Evolutionary conservation across 2,888 invertebrate species (phyloP), one percentile per base, ranked within the genome.

Genomic region (Tachystola acroxantha): DNA sequence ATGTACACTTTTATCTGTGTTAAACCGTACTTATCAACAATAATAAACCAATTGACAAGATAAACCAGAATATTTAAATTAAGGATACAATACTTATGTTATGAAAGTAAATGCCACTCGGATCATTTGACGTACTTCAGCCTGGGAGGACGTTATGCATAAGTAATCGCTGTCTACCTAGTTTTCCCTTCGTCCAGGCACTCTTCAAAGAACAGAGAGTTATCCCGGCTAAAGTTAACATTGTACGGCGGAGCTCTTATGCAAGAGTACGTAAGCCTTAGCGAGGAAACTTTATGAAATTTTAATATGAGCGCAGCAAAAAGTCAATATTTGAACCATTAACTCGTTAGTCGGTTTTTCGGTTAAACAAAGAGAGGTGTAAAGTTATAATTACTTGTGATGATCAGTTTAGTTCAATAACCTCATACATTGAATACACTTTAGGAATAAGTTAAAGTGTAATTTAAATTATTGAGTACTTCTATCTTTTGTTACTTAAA

Each of bases 211-310:
- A 66, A 68, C 55, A 62, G 59, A 68, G 66, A 69, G 72, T 75
- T 72, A 65, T 66, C 50, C 59, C 53, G 41, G 51, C 51, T 47
- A 49, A 67, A 72, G 68, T 74, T 74, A 73, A 74, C 72, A 74
- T 64, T 63, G 66, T 60, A 60, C 66, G 59, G 56, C 53, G 55
- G 48, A 61, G 66, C 62, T 68, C 53, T 61, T 64, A 66, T 59
- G 59, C 65, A 71, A 67, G 63, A 67, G 66, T 67, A 25, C 26
- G 29, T 31, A 66, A 68, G 64, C 66, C 64, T 66, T 63, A 68
- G 61, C 57, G 59, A 40, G 42, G 59, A 55, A 67, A 70, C 66
- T 72, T 74, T 69, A 64, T 75, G 67, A 76, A 78, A 72, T 66
- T 76, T 78, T 78, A 70, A 78, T 77, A 76, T 67, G 57, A 49